Percentiles rank a stretch among this genome's conserved stretches.
These are phyloP conservation scores for Drosophila barbarae DNA, from an alignment of 2,888 invertebrate genomes.

Conservation along the genomic window DNA sequence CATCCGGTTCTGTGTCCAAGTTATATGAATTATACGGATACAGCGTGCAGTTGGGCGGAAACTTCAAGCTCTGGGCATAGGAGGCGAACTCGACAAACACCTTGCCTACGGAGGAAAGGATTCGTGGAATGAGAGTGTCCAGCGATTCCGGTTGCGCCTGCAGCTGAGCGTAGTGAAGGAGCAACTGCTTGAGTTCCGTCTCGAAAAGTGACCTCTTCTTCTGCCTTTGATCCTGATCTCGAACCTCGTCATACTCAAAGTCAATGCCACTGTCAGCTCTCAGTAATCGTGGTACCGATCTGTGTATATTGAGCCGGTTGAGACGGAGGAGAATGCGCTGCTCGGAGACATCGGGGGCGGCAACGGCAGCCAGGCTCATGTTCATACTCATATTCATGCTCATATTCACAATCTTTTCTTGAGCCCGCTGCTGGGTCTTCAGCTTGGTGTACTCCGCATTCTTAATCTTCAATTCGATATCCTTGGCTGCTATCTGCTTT, in stretches of 20 bases:
- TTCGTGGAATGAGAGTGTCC: slow-evolving; percentile 11
- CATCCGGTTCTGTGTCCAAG: slow-evolving; percentile 28
- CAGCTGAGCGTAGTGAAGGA: slow-evolving; percentile 67
- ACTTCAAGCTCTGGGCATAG: slow-evolving; percentile 71
- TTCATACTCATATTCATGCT: slow-evolving; percentile 10
- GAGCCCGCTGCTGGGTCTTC: slow-evolving; percentile 59
- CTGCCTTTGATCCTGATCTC: slow-evolving; percentile 31
- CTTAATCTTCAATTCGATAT: slow-evolving; percentile 69
- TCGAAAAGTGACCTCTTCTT: slow-evolving; percentile 70
- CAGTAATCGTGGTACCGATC: slow-evolving; percentile 6
- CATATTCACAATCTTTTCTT: slow-evolving; percentile 19
- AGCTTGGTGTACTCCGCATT: slow-evolving; percentile 69
- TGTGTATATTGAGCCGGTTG: slow-evolving; percentile 50
- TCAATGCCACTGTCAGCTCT: slow-evolving; percentile 24
- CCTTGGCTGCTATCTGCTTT: slow-evolving; percentile 72
- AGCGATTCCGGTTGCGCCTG: slow-evolving; percentile 38
- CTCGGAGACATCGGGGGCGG: slow-evolving; percentile 1
- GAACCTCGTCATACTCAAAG: slow-evolving; percentile 53
- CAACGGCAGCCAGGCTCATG: slow-evolving; percentile 2
- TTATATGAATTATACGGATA: slow-evolving; percentile 68
- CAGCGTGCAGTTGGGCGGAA: slow-evolving; percentile 66
- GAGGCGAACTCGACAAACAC: slow-evolving; percentile 75
- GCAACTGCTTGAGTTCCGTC: slow-evolving; percentile 69
- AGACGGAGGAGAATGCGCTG: slow-evolving; percentile 53
- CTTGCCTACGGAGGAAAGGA: slow-evolving; percentile 60